Base-by-base conservation (phyloP, 1,140 invertebrate genomes). In the Caenorhabditis briggsae region DNA sequence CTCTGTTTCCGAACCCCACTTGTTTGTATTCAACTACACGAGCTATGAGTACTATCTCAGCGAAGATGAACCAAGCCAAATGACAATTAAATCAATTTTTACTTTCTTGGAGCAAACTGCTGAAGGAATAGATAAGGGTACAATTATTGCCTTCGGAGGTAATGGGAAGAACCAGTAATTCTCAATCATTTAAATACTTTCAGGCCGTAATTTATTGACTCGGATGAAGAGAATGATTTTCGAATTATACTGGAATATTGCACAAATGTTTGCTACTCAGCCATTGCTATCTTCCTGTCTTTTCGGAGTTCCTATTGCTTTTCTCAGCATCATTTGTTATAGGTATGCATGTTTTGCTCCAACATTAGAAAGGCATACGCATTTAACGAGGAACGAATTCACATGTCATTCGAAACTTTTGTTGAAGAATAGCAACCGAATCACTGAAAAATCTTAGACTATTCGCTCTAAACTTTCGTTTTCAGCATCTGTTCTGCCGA, bases 271-370 rank as follows among this genome's bases (percentile, higher is more conserved):
- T 86, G 64, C 91, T 7, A 88, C 90, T 53, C 91, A 92, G 70
- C 96, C 96, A 5, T 95, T 97, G 53, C 93, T 97, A 64, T 97
- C 96, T 9, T 94, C 95, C 25, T 95, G 97, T 8, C 93, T 97
- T 9, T 96, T 93, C 59, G 96, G 96, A 12, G 93, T 98, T 56
- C 97, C 97, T 12, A 92, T 96, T 50, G 96, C 96, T 18, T 97
- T 98, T 92, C 94, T 98, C 11, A 95, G 95, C n/a, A 94, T 98
- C 1, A 98, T 98, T 90, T 95, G 96, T 91, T 98, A 98, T 92
- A 96, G 96, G 2, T 86, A 58, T 41, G 18, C 18, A n/a, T 33
- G 43, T 43, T 18, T 23, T 0, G 11, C 20, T 12, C 23, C 11
- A 16, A 2, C 41, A 3, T 55, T 23, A 12, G n/a, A n/a, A n/a